A percentile compares a stretch with the other conserved stretches of the same genome.
phyloP scores from a whole-genome alignment of 2,797 vertebrate species.

The Xenentodon cancila region DNA sequence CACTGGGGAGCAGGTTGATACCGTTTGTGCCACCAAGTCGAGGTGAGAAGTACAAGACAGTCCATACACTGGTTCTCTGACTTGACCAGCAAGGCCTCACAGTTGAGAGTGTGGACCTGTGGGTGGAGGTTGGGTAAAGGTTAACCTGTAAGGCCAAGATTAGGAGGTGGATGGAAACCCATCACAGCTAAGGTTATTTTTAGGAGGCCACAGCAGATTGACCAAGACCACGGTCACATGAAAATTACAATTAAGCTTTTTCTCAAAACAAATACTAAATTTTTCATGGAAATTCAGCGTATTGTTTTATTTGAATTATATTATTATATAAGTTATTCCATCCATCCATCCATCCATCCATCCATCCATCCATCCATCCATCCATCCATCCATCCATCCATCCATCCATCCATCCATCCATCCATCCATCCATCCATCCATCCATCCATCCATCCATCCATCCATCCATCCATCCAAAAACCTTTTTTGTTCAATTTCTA shows the following conservation, averaged over 20 bases:
- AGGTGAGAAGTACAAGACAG: neutral
- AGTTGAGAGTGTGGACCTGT: constrained; percentile 15
- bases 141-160: constrained; percentile 50
- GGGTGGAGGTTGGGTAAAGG: constrained; percentile 43
- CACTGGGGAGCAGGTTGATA: neutral
- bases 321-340: neutral
- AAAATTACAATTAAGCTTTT: constrained; percentile 15
- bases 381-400: no score
- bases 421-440: no score
- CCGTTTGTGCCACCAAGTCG: neutral
- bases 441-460: no score
- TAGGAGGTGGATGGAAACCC: constrained; percentile 27
- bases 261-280: neutral
- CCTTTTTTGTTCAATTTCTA: neutral
- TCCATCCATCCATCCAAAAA: neutral
- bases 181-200: neutral
- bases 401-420: no score
- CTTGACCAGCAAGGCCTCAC: neutral
- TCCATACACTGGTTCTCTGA: neutral
- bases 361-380: no score
- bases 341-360: no score
- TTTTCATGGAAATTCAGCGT: constrained; percentile 1
- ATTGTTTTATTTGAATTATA: neutral
- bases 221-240: constrained; percentile 17
- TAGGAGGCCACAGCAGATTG: constrained; percentile 9